Evolutionary conservation across 2,797 vertebrate genomes (phyloP), one percentile per base, ranked within the genome.

Genomic region (Sylvilagus floridanus): DNA sequence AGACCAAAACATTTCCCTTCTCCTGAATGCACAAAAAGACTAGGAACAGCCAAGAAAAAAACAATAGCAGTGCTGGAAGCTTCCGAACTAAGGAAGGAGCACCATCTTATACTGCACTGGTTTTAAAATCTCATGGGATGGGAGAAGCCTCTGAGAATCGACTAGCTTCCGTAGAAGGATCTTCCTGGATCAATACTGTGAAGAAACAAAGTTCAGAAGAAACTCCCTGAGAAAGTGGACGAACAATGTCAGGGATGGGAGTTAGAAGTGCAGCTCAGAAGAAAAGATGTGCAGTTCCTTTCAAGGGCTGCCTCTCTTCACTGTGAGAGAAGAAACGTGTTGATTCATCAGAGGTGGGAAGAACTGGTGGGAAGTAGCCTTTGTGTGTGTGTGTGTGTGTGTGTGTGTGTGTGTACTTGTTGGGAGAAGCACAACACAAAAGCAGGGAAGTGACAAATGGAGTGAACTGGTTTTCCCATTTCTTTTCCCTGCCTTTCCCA

Each of bases 121-220:
- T 66, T 90, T 87, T 4, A 90, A 72, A 72, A 66, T 68, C 71
- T 21, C 50, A 13, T 24, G 13, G 19, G 66, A 7, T 12, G 50
- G 88, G 14, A 76, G 60, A 68, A 79, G 30, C 75, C 82, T 90
- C 62, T 90, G 24, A 76, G 86, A 93, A 69, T 30, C 75, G 42
- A 57, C 52, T 14, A 79, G 54, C 26, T 37, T 87, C 11, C 65
- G 30, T 32, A 47, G 42, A 57, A 47, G 37, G 71, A 22, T 87
- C 19, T 42, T 83, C 30, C 62, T 54, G 32, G 84, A 77, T 30
- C 7, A 65, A 28, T 24, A 30, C 75, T 26, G 16, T 77, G 32
- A 87, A 69, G 47, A 86, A 81, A 57, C 63, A 28, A 83, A 50
- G 19, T 75, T 62, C 77, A 79, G 19, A 79, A n/a, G 57, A 76